Conservation (phyloP, 2,888 invertebrate species). For the Temnothorax ravouxi region DNA sequence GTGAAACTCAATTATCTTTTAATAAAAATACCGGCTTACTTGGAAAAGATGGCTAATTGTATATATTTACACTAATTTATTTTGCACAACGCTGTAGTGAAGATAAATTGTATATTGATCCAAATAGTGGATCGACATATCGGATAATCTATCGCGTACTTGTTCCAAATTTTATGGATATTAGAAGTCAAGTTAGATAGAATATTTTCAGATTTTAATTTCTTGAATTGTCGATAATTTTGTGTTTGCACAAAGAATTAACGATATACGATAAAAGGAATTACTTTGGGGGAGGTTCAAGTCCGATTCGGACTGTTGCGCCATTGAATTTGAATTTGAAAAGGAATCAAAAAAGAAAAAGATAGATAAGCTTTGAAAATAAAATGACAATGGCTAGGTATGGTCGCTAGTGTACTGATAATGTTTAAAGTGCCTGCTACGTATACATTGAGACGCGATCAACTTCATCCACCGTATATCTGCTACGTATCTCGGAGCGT, state of each 20-base stretch:
- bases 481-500: background rate
- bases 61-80: background rate
- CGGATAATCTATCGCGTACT: background rate
- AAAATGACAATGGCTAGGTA: background rate
- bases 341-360: slow-evolving; percentile 6
- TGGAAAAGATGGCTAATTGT: background rate
- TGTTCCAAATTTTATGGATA: background rate
- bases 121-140: background rate
- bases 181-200: background rate
- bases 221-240: background rate
- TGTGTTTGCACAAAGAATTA: background rate
- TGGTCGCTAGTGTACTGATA: background rate
- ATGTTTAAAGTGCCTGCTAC: slow-evolving; percentile 15
- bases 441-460: background rate
- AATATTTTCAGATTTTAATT: background rate
- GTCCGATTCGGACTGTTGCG: no score
- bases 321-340: no score
- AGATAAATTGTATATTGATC: background rate
- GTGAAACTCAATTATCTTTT: background rate
- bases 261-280: background rate
- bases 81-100: background rate
- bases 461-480: slow-evolving; percentile 10
- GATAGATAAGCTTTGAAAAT: background rate
- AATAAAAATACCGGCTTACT: background rate
- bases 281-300: no score